Conservation (phyloP, 2,888 invertebrate genomes). For the Cheilosia grossa region DNA sequence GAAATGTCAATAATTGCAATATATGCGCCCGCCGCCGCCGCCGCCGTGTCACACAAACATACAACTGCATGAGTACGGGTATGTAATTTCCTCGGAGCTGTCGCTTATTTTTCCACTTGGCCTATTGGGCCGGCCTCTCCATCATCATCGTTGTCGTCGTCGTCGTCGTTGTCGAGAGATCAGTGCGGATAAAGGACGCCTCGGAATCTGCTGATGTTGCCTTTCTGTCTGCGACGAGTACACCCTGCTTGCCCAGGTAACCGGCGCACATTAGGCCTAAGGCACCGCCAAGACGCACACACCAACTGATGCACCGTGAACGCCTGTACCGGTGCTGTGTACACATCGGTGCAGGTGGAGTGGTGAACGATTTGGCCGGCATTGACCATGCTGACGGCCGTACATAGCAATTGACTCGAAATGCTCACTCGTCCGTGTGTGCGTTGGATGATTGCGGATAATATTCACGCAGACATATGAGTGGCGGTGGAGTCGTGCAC, state of each 20-base stretch:
- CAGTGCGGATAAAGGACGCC: constrained; percentile 45
- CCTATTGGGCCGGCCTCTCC: constrained; percentile 1
- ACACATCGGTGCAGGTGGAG: neutral
- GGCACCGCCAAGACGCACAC: constrained; percentile 33
- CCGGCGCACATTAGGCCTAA: constrained; percentile 37
- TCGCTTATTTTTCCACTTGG: constrained; percentile 31
- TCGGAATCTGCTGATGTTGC: constrained; percentile 48
- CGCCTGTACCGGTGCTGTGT: neutral
- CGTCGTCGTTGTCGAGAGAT: constrained; percentile 34
- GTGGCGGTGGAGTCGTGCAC: constrained; percentile 8
- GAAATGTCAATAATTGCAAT: constrained; percentile 71
- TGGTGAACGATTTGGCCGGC: constrained; percentile 47
- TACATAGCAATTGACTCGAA: constrained; percentile 59
- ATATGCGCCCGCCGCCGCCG: constrained; percentile 21
- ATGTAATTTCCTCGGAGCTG: constrained; percentile 25
- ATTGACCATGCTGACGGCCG: constrained; percentile 62
- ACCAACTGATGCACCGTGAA: constrained; percentile 39
- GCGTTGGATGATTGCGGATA: constrained; percentile 23
- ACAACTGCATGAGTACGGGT: constrained; percentile 6
- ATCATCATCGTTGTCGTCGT: constrained; percentile 15
- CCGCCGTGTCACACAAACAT: constrained; percentile 11
- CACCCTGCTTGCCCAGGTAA: constrained; percentile 17
- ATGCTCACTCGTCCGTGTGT: constrained; percentile 46
- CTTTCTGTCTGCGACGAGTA: constrained; percentile 60
- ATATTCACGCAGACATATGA: constrained; percentile 34